Evolutionary conservation across 2,113 vertebrate species (phyloP).

Genomic region (Herpailurus yagouaroundi): DNA sequence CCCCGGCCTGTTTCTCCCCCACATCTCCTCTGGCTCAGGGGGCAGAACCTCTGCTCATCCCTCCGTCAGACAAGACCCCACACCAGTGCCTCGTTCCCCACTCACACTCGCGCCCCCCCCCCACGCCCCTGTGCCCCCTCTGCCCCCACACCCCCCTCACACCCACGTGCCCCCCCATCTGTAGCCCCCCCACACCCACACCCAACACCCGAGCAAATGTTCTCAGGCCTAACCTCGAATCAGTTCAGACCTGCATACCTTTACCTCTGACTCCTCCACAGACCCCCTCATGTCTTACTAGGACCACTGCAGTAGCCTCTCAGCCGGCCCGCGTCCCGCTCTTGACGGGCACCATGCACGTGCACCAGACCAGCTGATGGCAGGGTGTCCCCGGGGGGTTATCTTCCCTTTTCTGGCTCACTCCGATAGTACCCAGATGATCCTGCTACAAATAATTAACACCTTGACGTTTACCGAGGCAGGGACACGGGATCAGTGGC

Average conservation of each 20-base stretch:
- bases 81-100: too few relatives aligned
- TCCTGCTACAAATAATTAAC: conserved; percentile 59
- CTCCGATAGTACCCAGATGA: conserved; percentile 65
- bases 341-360: not conserved
- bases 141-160: too few relatives aligned
- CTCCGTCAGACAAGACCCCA: not conserved
- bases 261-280: too few relatives aligned
- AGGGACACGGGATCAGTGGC: not conserved
- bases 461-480: conserved; percentile 69
- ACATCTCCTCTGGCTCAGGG: not conserved
- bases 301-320: not conserved
- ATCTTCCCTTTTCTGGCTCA: not conserved
- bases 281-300: not conserved
- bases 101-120: too few relatives aligned
- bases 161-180: too few relatives aligned
- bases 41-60: rapidly evolving
- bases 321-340: not conserved
- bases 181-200: not conserved
- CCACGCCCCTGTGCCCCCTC: rapidly evolving
- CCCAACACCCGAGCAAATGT: not conserved
- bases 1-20: not conserved
- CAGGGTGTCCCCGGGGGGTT: not conserved
- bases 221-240: too few relatives aligned
- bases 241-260: not conserved
- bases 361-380: not conserved